A percentile compares a stretch with the other conserved stretches of the same genome.
phyloP scores from a whole-genome alignment of 2,797 vertebrate species.

The Rhincodon typus region DNA sequence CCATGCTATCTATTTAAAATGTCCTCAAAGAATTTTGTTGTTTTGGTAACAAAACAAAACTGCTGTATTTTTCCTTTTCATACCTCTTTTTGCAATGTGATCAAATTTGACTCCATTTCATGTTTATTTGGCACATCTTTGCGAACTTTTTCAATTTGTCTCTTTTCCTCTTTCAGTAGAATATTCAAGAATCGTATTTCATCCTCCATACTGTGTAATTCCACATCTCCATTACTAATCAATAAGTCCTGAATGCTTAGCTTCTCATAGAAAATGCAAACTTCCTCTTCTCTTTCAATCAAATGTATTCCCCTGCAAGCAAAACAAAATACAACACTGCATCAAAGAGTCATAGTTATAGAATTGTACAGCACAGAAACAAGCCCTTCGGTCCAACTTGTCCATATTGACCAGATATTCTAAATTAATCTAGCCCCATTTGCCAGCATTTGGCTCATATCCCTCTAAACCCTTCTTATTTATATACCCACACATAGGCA shows the following conservation, averaged over 20 bases:
- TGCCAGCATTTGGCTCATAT: no score
- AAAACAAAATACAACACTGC: conserved; percentile 33
- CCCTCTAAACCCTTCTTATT: no score
- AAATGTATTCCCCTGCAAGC: conserved; percentile 69
- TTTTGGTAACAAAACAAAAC: neutral
- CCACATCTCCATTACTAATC: conserved; percentile 58
- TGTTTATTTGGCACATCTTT: conserved; percentile 58
- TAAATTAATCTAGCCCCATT: no score
- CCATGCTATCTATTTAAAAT: neutral
- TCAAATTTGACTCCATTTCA: conserved; percentile 61
- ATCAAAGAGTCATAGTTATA: neutral
- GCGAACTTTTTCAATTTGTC: conserved; percentile 58
- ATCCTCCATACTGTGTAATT: conserved; percentile 68
- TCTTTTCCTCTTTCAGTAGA: conserved; percentile 62
- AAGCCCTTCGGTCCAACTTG: no score
- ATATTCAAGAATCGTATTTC: conserved; percentile 66
- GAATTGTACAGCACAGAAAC: no score
- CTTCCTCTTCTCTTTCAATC: conserved; percentile 75
- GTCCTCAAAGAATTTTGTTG: neutral
- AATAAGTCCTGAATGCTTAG: conserved; percentile 66
- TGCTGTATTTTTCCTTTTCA: conserved; percentile 12
- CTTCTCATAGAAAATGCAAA: conserved; percentile 71
- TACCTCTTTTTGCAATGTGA: conserved; percentile 73
- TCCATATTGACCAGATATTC: no score
- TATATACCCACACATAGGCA: no score